These are phyloP conservation scores for Eremobia ochroleuca DNA, from an alignment of 2,888 invertebrate genomes.

Conservation along the genomic window DNA sequence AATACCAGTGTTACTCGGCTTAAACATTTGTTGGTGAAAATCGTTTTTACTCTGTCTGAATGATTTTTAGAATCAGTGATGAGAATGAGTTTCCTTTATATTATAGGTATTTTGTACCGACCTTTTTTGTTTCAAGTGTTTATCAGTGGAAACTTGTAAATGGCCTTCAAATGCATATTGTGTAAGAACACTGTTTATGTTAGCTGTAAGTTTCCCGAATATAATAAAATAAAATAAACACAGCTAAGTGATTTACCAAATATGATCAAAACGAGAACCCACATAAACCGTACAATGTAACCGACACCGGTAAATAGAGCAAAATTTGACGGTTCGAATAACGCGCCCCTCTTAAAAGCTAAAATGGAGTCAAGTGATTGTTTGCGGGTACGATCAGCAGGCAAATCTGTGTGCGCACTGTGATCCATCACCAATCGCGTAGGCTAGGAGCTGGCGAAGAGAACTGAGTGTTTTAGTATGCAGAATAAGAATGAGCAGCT, in stretches of 20 bases:
- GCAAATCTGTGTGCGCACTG: slow-evolving; percentile 87
- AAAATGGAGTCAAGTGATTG: slow-evolving; percentile 85
- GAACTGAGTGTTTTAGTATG: neutral
- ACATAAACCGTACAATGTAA: slow-evolving; percentile 70
- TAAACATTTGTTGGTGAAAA: too few relatives aligned
- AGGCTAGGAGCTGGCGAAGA: slow-evolving; percentile 63
- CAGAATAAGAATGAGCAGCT: neutral
- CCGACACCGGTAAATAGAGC: slow-evolving; percentile 71
- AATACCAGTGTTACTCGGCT: too few relatives aligned
- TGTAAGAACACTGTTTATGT: too few relatives aligned
- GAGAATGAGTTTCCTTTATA: too few relatives aligned
- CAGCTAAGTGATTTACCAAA: slow-evolving; percentile 25
- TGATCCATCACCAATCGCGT: slow-evolving; percentile 83
- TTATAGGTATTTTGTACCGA: too few relatives aligned
- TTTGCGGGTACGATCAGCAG: slow-evolving; percentile 75
- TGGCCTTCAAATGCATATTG: too few relatives aligned
- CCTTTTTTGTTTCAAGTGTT: too few relatives aligned
- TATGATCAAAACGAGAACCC: slow-evolving; percentile 15
- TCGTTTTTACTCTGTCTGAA: too few relatives aligned
- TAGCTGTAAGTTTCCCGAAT: too few relatives aligned
- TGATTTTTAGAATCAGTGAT: too few relatives aligned
- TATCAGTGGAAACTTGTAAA: too few relatives aligned
- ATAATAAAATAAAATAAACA: neutral
- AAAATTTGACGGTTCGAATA: slow-evolving; percentile 81
- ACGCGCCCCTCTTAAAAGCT: slow-evolving; percentile 85